Base-by-base conservation (phyloP, 2,113 vertebrate genomes). In the Paramormyrops kingsleyae region DNA sequence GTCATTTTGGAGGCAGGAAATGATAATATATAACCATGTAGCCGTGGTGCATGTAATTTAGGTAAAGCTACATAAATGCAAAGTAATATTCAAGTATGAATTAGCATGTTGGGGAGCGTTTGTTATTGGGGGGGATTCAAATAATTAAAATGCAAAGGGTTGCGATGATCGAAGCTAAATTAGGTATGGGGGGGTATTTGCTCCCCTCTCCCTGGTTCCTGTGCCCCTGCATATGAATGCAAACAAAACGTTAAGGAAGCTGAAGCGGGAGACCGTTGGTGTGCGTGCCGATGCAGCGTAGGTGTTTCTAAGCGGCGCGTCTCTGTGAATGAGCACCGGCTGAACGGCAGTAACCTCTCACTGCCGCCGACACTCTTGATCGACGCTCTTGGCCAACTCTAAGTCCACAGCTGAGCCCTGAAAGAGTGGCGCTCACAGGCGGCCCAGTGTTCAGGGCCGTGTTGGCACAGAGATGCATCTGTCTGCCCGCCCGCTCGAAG, bases 331-430 rank as follows among this genome's bases (percentile, higher is more conserved):
- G 21, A 46, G 21, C 7, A 1, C 17, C 24, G 6, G 35, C 44
- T 88, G 52, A 88, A 88, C 90, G 31, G 27, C 53, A 83, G 66
- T 89, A 88, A 88, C 89, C 66, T 59, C 46, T 62, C 13, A 0
- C 50, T 15, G 53, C 27, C 7, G 66, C 53, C 66, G 62, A 4
- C 5, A 4, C 21, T 50, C 49, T 49, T 12, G 1, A 17, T 44
- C 50, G 46, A 39, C 8, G 13, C 19, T 42, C 46, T 56, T 77
- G 85, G 59, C 49, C 21, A 5, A n/a, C n/a, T 49, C 44, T 24
- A 77, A 88, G 70, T 49, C 80, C 39, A 89, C 92, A 91, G 91
- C 90, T 89, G 90, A 92, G 88, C 46, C 21, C 83, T 91, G 90
- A 91, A 91, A 91, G 83, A 87, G 59, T 21, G n/a, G 44, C 1